Evolutionary conservation across 2,888 invertebrate genomes (phyloP).

Genomic region (Parthenolecanium corni): DNA sequence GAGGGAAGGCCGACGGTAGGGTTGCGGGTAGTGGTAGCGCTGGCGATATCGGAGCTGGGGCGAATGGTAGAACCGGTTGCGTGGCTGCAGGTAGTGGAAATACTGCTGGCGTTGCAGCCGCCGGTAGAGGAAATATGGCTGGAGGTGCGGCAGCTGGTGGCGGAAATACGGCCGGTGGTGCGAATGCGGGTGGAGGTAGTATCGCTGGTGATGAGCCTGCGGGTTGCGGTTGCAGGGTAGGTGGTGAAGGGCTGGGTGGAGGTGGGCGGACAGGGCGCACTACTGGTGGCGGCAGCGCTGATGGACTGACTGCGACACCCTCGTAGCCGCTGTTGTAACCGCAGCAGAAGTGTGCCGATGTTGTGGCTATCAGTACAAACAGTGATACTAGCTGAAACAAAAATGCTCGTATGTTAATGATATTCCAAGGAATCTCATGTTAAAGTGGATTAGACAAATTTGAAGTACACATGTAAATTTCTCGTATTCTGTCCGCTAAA

Average conservation of each 20-base stretch:
- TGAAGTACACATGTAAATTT: too few relatives aligned
- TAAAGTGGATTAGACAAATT: too few relatives aligned
- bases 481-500: too few relatives aligned
- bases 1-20: background rate
- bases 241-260: conserved; percentile 22
- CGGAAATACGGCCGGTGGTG: background rate
- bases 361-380: too few relatives aligned
- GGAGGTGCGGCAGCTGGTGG: conserved; percentile 21
- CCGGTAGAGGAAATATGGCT: conserved; percentile 5
- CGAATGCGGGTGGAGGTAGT: background rate
- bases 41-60: background rate
- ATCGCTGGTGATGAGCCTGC: conserved; percentile 15
- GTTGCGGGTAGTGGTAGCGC: background rate
- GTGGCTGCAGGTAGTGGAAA: background rate
- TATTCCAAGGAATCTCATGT: too few relatives aligned
- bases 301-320: conserved; percentile 36
- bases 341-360: background rate
- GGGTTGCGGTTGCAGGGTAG: background rate
- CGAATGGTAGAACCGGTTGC: background rate
- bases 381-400: too few relatives aligned
- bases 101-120: conserved; percentile 8
- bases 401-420: too few relatives aligned
- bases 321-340: background rate
- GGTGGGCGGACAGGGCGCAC: conserved; percentile 34
- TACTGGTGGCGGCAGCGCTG: conserved; percentile 39